phyloP scores from a whole-genome alignment of 2,113 vertebrate species.

The Thamnophis sirtalis region DNA sequence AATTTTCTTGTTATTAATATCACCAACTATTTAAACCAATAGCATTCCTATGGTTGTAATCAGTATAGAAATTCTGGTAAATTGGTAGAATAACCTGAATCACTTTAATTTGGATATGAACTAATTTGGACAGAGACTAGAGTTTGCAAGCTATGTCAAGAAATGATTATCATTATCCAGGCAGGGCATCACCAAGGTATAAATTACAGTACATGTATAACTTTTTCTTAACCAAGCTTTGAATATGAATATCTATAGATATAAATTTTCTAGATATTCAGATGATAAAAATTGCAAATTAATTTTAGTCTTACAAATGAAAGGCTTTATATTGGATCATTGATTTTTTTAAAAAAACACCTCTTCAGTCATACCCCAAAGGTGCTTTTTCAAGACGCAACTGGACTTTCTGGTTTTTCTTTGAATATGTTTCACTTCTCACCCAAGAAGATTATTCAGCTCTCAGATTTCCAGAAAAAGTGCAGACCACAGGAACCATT shows the following conservation, averaged over 20 bases:
- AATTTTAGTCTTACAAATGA: not conserved
- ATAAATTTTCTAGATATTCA: not conserved
- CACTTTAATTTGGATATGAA: not conserved
- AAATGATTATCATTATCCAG: not conserved
- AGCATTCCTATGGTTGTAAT: not conserved
- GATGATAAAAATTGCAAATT: not conserved
- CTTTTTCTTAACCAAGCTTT: not conserved
- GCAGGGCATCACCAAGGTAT: not conserved
- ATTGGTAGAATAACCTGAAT: not conserved
- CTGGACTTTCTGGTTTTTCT: no score
- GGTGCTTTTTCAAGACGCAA: no score
- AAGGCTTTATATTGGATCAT: not conserved
- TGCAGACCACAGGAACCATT: no score
- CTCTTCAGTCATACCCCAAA: not conserved
- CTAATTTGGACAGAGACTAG: not conserved
- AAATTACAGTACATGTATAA: not conserved
- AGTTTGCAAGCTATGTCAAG: not conserved
- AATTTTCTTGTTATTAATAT: not conserved
- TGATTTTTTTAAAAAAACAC: not conserved
- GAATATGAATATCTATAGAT: not conserved
- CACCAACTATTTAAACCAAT: not conserved
- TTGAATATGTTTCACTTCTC: no score
- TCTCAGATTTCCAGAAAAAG: no score
- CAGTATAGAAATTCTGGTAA: not conserved
- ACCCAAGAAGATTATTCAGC: no score